Conservation (phyloP, 2,113 vertebrate species). For the Asarcornis scutulata region DNA sequence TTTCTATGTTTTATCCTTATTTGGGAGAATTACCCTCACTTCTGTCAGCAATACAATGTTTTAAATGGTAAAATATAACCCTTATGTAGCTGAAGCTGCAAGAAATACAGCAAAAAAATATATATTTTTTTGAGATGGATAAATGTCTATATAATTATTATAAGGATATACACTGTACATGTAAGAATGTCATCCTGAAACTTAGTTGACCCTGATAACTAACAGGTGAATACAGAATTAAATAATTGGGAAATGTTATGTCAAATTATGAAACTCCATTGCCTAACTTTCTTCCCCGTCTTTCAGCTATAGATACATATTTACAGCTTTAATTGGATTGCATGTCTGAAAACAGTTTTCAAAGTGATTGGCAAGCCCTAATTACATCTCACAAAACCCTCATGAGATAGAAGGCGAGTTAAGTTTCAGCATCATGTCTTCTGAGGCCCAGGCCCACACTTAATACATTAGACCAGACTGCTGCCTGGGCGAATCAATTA, state of each 20-base stretch:
- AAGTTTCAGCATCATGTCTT: neutral
- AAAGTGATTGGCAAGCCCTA: neutral
- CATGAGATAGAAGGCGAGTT: neutral
- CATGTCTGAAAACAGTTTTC: neutral
- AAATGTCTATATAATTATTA: neutral
- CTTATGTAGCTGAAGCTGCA: neutral
- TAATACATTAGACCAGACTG: neutral
- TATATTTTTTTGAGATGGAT: neutral
- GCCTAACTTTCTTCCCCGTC: accelerated
- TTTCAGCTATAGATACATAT: neutral
- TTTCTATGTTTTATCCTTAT: neutral
- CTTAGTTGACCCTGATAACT: neutral
- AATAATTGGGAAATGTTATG: neutral
- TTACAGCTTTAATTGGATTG: neutral
- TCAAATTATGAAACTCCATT: neutral
- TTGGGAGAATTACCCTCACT: neutral
- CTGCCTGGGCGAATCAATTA: neutral
- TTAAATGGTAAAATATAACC: neutral
- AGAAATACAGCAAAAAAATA: neutral
- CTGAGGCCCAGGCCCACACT: neutral
- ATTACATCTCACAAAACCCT: neutral
- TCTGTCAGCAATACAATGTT: neutral
- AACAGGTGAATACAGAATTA: neutral
- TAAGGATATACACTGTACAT: neutral
- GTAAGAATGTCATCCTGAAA: neutral